A percentile compares a stretch with the other conserved stretches of the same genome.
Conservation (phyloP, 2,888 invertebrate genomes). For the Leptinotarsa haldemani region DNA sequence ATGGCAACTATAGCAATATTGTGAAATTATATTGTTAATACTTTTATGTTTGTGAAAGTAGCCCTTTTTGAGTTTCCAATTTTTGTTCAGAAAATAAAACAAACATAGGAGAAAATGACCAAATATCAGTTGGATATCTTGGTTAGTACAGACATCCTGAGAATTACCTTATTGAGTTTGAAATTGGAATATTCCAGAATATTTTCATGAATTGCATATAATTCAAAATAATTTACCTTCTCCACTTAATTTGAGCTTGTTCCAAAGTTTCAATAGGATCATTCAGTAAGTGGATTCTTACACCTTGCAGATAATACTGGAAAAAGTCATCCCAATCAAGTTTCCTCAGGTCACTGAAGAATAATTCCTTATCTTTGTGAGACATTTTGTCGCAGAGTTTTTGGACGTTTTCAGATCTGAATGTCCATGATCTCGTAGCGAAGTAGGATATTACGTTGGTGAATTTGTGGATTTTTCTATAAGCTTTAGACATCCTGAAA, state of each 20-base stretch:
- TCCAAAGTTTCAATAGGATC: constrained; percentile 79
- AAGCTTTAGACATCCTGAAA: constrained; percentile 80
- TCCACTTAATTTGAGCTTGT: constrained; percentile 65
- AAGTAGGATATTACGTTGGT: constrained; percentile 81
- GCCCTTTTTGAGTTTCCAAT: too few species aligned
- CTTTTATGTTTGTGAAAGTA: too few species aligned
- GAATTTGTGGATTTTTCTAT: constrained; percentile 84
- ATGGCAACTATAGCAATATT: too few species aligned
- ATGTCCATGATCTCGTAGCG: constrained; percentile 77
- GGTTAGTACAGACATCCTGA: too few species aligned
- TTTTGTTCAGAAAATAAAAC: too few species aligned
- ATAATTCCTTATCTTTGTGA: constrained; percentile 70
- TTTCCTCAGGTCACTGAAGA: constrained; percentile 79
- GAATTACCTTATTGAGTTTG: too few species aligned
- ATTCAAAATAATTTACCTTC: constrained; percentile 45
- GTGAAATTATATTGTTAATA: too few species aligned
- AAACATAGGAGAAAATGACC: too few species aligned
- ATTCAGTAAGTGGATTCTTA: constrained; percentile 81
- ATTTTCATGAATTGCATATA: background rate
- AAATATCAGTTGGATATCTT: too few species aligned
- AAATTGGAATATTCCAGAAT: too few species aligned
- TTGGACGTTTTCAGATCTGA: constrained; percentile 73
- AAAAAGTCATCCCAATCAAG: constrained; percentile 84
- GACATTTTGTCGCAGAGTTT: constrained; percentile 69
- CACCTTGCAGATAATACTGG: constrained; percentile 77